Percentiles rank a stretch among this genome's conserved stretches.
phyloP scores from a whole-genome alignment of 2,113 vertebrate species.

The Calidris pygmaea region DNA sequence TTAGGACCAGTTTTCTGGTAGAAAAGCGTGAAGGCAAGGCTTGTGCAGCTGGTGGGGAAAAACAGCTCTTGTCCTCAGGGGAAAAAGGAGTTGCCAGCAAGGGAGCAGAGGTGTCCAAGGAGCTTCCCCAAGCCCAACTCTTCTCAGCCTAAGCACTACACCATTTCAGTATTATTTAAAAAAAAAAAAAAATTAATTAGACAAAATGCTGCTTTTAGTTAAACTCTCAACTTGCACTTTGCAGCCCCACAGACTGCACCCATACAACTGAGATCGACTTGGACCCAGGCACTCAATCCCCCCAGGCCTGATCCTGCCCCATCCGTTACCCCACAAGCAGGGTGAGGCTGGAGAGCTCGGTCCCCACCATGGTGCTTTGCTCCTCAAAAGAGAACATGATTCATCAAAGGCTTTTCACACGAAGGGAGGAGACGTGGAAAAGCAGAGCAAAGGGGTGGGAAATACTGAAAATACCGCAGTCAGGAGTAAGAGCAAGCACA shows the following conservation, averaged over 20 bases:
- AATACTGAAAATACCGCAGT: not conserved
- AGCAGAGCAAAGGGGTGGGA: not conserved
- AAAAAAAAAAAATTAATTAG: not conserved
- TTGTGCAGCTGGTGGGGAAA: not conserved
- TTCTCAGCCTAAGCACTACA: not conserved
- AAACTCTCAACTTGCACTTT: conserved; percentile 10
- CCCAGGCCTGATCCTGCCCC: not conserved
- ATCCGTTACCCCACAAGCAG: fast-evolving
- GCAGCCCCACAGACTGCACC: not conserved
- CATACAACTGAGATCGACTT: not conserved
- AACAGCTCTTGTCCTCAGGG: not conserved
- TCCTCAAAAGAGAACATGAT: not conserved
- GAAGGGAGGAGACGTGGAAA: not conserved
- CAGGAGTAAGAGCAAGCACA: not conserved
- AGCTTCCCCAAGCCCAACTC: not conserved
- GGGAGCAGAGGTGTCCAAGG: not conserved
- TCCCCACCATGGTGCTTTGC: not conserved
- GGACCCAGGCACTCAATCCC: not conserved
- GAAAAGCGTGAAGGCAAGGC: not conserved
- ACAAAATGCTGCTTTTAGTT: conserved; percentile 3
- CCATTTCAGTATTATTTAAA: not conserved
- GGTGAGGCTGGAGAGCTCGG: not conserved
- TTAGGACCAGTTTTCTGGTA: not conserved
- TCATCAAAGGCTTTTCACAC: not conserved
- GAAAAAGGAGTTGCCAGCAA: not conserved